Base-by-base conservation (phyloP, 2,888 invertebrate genomes). In the Campaea margaritaria region DNA sequence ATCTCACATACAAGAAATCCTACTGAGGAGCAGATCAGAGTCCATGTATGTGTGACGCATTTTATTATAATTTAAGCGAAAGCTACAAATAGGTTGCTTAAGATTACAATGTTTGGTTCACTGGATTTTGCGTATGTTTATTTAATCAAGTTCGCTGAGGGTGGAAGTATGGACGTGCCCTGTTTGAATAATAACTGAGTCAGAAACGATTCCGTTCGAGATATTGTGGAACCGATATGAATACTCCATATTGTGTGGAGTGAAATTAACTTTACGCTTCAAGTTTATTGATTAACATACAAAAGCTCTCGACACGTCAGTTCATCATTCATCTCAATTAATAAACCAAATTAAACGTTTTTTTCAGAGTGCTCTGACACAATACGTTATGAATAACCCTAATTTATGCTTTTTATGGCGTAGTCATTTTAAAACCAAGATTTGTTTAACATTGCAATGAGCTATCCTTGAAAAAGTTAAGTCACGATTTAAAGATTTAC, bases 241-340 rank as follows among this genome's bases (percentile, higher is more conserved):
- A 58, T 41, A 51, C 16, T 31, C n/a, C 8, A 47, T 46, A 52
- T 52, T 53, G 38, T 51, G 47, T 15, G 39, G 38, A 50, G 12
- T 21, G 21, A 38, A 13, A 52, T 52, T 34, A 34, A 7, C 15
- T 43, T 11, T 52, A 45, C 38, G 46, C 54, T 45, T 12, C 16
- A 38, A 45, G 42, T 21, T 34, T 48, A 48, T 28, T 42, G 60
- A 74, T 71, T 72, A 65, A 52, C 70, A 72, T 70, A 72, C 73
- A 74, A 73, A 59, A 69, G 70, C 62, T 62, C 54, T 44, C 10
- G 31, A 54, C 46, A 47, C 42, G 51, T 47, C 52, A 58, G 41
- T 13, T 41, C 27, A 1, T 12, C 9, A 45, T 28, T 12, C 11
- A n/a, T 36, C 12, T 36, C 11, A 36, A 36, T n/a, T 1, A 3